Conservation (phyloP, 2,113 vertebrate genomes). For the Sinocyclocheilus rhinocerous region DNA sequence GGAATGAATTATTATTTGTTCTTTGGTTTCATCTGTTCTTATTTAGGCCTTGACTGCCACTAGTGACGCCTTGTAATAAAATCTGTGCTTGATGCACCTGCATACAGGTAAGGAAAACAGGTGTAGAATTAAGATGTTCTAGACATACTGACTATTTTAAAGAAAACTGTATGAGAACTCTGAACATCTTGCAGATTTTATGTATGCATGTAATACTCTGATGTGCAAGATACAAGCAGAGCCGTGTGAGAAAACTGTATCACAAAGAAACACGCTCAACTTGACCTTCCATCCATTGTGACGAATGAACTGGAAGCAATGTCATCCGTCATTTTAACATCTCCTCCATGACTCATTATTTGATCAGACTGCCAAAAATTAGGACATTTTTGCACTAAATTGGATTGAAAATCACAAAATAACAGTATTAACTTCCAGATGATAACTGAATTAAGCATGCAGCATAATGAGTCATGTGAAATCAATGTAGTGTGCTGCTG, state of each 20-base stretch:
- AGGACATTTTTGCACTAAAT: neutral
- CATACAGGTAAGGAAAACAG: neutral
- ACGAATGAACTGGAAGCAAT: neutral
- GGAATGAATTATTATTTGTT: neutral
- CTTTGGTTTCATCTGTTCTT: neutral
- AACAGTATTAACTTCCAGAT: neutral
- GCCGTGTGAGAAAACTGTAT: neutral
- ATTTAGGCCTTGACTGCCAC: neutral
- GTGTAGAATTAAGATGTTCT: neutral
- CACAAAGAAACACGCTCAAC: neutral
- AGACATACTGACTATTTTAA: neutral
- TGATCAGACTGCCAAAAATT: neutral
- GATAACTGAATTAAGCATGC: neutral
- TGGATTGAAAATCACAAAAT: neutral
- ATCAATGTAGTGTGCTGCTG: constrained; percentile 3
- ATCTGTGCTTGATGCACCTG: no score
- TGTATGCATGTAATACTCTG: neutral
- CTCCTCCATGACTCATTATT: constrained; percentile 16
- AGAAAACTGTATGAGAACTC: neutral
- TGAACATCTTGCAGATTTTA: neutral
- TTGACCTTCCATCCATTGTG: neutral
- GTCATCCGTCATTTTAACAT: neutral
- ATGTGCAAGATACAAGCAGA: neutral
- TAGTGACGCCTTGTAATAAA: neutral
- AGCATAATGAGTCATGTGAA: neutral